Conservation (phyloP, 2,113 vertebrate species). For the Laterallus jamaicensis region DNA sequence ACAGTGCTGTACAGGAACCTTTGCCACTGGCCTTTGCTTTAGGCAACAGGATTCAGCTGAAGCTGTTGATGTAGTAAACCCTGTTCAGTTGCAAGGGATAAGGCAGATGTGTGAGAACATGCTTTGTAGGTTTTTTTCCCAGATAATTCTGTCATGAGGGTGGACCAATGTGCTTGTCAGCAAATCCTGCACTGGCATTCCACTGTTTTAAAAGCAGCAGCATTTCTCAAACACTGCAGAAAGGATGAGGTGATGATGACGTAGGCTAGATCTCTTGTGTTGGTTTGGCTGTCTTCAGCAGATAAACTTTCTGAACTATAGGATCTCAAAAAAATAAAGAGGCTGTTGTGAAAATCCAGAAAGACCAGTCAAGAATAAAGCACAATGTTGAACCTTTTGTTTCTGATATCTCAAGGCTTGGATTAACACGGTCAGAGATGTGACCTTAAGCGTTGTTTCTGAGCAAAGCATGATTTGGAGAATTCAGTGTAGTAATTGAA, state of each 20-base stretch:
- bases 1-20: fast-evolving
- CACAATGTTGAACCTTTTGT: background rate
- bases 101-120: background rate
- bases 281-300: background rate
- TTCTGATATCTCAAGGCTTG: background rate
- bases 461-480: background rate
- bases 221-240: background rate
- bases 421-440: background rate
- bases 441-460: background rate
- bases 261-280: background rate
- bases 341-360: background rate
- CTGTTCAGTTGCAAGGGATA: background rate
- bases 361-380: background rate
- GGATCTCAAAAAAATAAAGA: background rate
- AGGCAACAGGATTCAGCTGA: background rate
- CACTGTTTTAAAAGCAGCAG: background rate
- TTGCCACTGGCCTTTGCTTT: background rate
- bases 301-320: background rate
- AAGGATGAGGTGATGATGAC: background rate
- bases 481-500: background rate
- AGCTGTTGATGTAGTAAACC: background rate
- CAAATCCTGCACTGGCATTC: background rate
- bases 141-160: background rate
- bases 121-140: background rate
- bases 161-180: background rate